phyloP scores from a whole-genome alignment of 2,113 vertebrate genomes.

The Gambusia affinis region DNA sequence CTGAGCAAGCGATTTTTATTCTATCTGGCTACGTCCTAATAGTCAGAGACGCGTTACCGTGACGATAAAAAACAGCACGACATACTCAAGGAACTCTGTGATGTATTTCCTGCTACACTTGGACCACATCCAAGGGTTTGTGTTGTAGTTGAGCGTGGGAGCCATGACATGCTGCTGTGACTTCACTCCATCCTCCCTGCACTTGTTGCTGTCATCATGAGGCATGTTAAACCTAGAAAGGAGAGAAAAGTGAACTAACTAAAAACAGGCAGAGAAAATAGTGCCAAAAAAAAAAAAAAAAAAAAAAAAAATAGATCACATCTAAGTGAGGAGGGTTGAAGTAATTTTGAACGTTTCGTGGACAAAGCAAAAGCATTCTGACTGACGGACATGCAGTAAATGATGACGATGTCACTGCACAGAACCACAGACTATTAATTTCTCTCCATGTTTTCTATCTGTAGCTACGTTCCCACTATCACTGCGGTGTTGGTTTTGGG shows the following conservation, averaged over 20 bases:
- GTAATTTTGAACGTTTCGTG: neutral
- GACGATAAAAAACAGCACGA: slow-evolving; percentile 33
- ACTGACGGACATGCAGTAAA: no score
- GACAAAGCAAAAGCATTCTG: neutral
- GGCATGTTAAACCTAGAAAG: slow-evolving; percentile 96
- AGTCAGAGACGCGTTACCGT: slow-evolving; percentile 24
- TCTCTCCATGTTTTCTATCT: slow-evolving; percentile 21
- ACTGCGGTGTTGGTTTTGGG: slow-evolving; percentile 17
- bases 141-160: slow-evolving; percentile 94
- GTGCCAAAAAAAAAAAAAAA: neutral
- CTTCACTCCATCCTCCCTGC: slow-evolving; percentile 94
- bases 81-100: slow-evolving; percentile 99
- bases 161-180: slow-evolving; percentile 97
- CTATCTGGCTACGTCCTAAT: neutral
- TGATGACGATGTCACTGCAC: neutral
- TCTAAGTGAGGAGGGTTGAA: no score
- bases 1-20: neutral
- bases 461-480: slow-evolving; percentile 14
- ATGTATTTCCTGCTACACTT: slow-evolving; percentile 98
- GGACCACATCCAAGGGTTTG: slow-evolving; percentile 99
- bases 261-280: neutral
- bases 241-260: slow-evolving; percentile 8
- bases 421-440: neutral
- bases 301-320: neutral
- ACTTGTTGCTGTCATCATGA: slow-evolving; percentile 97